These are phyloP conservation scores for Otocyon megalotis DNA, from an alignment of 2,113 vertebrate species.

Conservation along the genomic window DNA sequence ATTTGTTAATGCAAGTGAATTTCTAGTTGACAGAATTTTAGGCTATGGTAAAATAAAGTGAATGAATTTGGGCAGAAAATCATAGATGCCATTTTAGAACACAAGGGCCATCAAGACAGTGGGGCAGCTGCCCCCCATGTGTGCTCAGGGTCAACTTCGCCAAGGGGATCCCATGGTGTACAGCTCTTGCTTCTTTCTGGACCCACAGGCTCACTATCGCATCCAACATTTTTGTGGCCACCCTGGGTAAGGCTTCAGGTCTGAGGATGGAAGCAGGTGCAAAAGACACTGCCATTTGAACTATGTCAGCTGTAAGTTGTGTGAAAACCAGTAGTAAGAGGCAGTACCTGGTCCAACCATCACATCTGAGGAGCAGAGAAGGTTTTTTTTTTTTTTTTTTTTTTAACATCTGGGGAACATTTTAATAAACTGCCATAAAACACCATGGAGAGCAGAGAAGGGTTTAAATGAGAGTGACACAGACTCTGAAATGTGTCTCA, in stretches of 20 bases:
- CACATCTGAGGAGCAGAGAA: background rate
- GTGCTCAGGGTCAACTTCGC: background rate
- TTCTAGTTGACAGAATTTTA: background rate
- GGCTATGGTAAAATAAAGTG: background rate
- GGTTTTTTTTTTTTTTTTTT: too few relatives aligned
- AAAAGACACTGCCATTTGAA: background rate
- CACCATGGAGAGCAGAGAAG: background rate
- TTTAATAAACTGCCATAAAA: too few relatives aligned
- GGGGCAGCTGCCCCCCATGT: background rate
- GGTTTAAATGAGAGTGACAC: background rate
- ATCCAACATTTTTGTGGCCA: background rate
- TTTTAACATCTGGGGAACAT: too few relatives aligned
- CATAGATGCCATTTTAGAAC: background rate
- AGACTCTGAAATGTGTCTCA: background rate
- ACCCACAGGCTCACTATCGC: background rate
- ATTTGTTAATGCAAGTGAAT: background rate
- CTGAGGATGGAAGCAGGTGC: background rate
- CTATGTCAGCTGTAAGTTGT: background rate
- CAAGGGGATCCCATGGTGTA: background rate
- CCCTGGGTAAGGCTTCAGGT: background rate
- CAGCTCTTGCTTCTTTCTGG: background rate
- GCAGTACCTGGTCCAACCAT: background rate
- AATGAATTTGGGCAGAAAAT: background rate
- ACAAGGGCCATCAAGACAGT: background rate
- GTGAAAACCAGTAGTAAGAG: background rate